Evolutionary conservation across 2,113 vertebrate genomes (phyloP).

Genomic region (Centrocercus urophasianus): DNA sequence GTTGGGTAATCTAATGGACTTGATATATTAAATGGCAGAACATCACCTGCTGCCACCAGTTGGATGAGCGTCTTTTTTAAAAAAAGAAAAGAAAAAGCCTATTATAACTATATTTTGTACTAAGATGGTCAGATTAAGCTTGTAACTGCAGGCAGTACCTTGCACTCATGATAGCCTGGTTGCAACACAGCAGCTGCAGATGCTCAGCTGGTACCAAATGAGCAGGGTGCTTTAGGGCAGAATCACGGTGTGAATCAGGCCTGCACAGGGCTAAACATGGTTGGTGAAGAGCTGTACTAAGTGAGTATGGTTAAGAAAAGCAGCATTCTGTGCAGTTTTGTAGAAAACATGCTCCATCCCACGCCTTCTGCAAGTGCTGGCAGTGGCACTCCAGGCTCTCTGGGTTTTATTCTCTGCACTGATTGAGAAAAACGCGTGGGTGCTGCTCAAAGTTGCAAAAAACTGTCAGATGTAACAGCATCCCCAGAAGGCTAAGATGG

Average conservation of each 20-base stretch:
- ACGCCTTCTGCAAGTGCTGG: conserved; percentile 38
- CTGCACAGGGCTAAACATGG: neutral
- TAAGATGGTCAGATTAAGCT: neutral
- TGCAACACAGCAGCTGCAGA: neutral
- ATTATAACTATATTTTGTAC: neutral
- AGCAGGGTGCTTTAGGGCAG: neutral
- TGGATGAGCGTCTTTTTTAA: neutral
- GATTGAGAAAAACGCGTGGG: conserved; percentile 36
- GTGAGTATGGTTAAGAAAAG: neutral
- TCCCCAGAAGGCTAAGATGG: conserved; percentile 37
- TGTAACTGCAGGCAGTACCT: neutral
- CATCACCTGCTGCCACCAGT: neutral
- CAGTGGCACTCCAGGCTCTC: neutral
- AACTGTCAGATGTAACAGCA: conserved; percentile 40
- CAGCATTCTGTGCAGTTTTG: neutral
- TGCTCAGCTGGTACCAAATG: neutral
- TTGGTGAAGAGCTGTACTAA: neutral
- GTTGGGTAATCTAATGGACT: neutral
- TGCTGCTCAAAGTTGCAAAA: conserved; percentile 30
- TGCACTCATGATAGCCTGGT: neutral
- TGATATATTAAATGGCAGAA: neutral
- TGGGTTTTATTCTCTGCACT: conserved; percentile 5
- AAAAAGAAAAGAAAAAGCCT: neutral
- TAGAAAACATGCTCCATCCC: neutral
- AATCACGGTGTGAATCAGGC: neutral